These are phyloP conservation scores for Hirtodrosophila duncani DNA, from an alignment of 2,888 invertebrate genomes.

Conservation along the genomic window DNA sequence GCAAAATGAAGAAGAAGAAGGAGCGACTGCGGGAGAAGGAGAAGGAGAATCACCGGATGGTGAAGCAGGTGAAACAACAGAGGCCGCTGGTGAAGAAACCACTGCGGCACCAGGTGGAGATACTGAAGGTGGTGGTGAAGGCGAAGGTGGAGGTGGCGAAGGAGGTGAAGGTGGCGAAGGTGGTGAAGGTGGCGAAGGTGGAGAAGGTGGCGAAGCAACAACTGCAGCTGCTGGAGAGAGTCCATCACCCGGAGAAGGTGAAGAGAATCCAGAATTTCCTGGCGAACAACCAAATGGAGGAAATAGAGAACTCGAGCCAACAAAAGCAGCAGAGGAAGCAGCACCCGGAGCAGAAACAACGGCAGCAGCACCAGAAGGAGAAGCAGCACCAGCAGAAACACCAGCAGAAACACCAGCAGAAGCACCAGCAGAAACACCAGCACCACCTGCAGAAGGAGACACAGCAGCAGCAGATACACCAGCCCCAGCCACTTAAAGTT, in stretches of 20 bases:
- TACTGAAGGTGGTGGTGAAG: background rate
- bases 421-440: background rate
- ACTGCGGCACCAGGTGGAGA: background rate
- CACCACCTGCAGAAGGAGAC: constrained; percentile 1
- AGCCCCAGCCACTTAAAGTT: too few relatives aligned
- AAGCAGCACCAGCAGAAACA: background rate
- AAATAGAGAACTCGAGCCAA: too few relatives aligned
- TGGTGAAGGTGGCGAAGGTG: background rate
- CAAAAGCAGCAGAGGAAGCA: background rate
- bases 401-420: background rate
- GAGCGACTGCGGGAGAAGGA: background rate
- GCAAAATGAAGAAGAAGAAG: background rate
- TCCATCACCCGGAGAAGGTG: too few relatives aligned
- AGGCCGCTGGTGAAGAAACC: background rate
- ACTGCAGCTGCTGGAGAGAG: background rate
- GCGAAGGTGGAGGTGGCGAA: background rate
- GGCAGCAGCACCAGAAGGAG: background rate
- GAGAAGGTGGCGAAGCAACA: too few relatives aligned
- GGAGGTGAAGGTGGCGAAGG: background rate
- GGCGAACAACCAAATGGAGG: too few relatives aligned
- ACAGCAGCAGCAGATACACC: too few relatives aligned
- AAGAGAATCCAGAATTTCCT: too few relatives aligned
- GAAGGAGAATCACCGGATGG: background rate
- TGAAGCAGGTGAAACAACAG: background rate
- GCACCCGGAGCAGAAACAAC: background rate